Evolutionary conservation across 2,113 vertebrate genomes (phyloP), one percentile per base, ranked within the genome.

Genomic region (Melanostigma gelatinosum): DNA sequence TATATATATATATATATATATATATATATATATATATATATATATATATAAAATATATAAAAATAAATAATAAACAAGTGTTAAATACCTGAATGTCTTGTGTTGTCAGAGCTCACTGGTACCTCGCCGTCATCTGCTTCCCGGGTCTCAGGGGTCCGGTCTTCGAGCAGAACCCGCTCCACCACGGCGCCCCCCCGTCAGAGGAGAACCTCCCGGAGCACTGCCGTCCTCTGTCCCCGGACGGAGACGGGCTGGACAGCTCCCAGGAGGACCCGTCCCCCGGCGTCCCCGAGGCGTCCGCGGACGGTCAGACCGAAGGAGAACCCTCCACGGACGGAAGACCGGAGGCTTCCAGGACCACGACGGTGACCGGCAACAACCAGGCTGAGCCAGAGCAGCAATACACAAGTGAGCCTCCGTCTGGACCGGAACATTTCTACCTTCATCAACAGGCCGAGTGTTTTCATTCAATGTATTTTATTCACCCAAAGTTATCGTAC

Each of bases 91-190:
- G 8, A 38, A 4, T 38, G 42, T 12, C 42, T 44, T 1, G 1
- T 76, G 15, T 66, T 2, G 0, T 65, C 93, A 99, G 98, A 46
- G 97, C 98, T 80, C 98, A 99, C 91, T 99, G 98, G 98, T 99
- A 99, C 95, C 93, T 99, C 91, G 98, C 98, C 42, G 96, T 99
- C 84, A 98, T 99, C 93, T 99, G 98, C 93, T 99, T 98, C 89
- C 98, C 98, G 74, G 97, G 97, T 78, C 95, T 98, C 38, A 94
- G 96, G 87, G 95, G 94, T 76, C 94, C 96, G 1, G 90, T 94
- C 64, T 92, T 91, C 66, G 96, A 97, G 89, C 92, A 95, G 77
- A 98, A 98, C 93, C 96, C 96, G 12, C 92, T 95, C 75, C 97
- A 94, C 80, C 95, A 93, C 79, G 92, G 93, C 6, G 4, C 8